Percentiles rank a stretch among this genome's conserved stretches.
Evolutionary conservation across 2,797 vertebrate species (phyloP).

Genomic region (Mus caroli): DNA sequence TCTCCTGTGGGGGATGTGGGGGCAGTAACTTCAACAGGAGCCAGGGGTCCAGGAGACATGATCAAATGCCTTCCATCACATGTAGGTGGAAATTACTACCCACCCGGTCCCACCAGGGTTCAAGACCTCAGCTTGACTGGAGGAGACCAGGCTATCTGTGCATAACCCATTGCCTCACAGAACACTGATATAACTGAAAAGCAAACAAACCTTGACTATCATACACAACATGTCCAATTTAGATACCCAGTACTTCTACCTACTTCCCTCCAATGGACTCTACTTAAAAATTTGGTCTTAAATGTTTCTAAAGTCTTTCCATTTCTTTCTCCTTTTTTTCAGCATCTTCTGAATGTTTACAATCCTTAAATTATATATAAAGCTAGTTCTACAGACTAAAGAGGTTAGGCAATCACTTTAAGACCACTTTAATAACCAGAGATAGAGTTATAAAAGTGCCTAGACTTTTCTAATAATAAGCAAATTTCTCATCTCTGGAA

Average conservation of each 20-base stretch:
- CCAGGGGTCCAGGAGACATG: no score
- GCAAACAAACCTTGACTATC: not conserved
- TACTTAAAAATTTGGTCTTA: not conserved
- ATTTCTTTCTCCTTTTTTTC: not conserved
- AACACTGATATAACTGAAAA: conserved; percentile 17
- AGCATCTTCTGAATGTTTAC: conserved; percentile 6
- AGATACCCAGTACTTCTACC: not conserved
- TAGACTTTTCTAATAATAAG: not conserved
- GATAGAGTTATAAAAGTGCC: not conserved
- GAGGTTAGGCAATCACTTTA: not conserved
- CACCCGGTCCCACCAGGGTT: no score
- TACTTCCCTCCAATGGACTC: not conserved
- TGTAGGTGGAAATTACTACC: no score
- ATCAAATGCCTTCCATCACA: no score
- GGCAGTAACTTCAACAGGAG: no score
- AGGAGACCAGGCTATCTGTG: no score
- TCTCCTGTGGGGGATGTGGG: no score
- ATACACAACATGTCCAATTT: not conserved
- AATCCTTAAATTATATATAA: conserved; percentile 30
- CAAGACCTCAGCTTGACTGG: no score
- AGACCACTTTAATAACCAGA: not conserved
- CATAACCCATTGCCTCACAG: no score
- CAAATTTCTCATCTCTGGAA: not conserved
- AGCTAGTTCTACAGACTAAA: not conserved
- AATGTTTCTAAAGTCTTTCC: not conserved